These are phyloP conservation scores for Brachionus rotundiformis DNA, from an alignment of 1,140 invertebrate species.

Conservation along the genomic window DNA sequence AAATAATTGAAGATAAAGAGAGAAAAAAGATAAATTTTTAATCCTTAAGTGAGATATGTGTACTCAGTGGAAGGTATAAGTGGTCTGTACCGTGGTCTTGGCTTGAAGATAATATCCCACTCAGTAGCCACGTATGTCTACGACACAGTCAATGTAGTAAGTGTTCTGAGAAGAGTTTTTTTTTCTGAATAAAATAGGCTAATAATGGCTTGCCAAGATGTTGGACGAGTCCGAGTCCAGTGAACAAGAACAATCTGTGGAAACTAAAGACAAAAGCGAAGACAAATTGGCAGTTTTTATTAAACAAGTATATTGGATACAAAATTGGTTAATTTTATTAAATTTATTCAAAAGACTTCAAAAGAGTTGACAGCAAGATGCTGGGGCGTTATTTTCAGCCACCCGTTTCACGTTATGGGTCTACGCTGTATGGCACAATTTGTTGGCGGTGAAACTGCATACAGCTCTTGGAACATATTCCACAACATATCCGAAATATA, in stretches of 20 bases:
- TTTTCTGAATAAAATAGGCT: not conserved
- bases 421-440: conserved; percentile 51
- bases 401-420: conserved; percentile 49
- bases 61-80: conserved; percentile 44
- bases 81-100: conserved; percentile 47
- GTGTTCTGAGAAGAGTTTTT: not conserved
- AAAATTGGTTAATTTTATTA: not conserved
- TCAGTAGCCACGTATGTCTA: conserved; percentile 33
- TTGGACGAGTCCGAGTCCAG: not conserved
- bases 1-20: no score
- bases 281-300: conserved; percentile 39
- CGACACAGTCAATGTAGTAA: conserved; percentile 11
- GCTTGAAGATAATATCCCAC: conserved; percentile 41
- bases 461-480: conserved; percentile 48
- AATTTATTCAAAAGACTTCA: not conserved
- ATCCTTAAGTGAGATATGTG: conserved; percentile 47
- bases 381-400: conserved; percentile 41
- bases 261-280: conserved; percentile 21
- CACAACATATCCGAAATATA: conserved; percentile 48
- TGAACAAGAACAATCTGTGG: not conserved
- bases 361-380: conserved; percentile 20
- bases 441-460: conserved; percentile 49
- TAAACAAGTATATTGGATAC: conserved; percentile 18
- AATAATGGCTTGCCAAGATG: conserved; percentile 4
- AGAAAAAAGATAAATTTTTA: not conserved